These are phyloP conservation scores for Salarias fasciatus DNA, from an alignment of 2,797 vertebrate genomes.

Conservation along the genomic window DNA sequence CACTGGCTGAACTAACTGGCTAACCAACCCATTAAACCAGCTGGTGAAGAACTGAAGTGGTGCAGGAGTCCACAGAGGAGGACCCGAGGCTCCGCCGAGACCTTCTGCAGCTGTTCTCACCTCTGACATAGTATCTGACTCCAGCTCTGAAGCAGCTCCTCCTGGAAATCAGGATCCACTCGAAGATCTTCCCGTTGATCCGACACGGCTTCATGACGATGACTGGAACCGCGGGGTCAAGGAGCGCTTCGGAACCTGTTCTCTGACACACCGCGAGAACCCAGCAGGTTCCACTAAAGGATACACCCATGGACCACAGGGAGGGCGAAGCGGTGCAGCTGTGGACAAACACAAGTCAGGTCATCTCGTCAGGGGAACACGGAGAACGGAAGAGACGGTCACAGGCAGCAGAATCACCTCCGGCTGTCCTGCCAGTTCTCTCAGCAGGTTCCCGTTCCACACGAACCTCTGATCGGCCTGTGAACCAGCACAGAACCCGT, in stretches of 20 bases:
- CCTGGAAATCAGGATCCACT: slow-evolving; percentile 97
- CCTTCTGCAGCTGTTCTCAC: slow-evolving; percentile 68
- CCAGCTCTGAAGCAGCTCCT: slow-evolving; percentile 98
- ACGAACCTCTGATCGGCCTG: slow-evolving; percentile 98
- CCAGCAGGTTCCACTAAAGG: slow-evolving; percentile 60
- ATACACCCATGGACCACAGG: slow-evolving; percentile 87
- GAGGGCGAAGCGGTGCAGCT: slow-evolving; percentile 85
- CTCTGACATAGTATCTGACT: slow-evolving; percentile 97
- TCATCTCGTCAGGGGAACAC: no score
- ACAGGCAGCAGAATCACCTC: slow-evolving; percentile 83
- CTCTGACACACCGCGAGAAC: no score
- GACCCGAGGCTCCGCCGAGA: no score
- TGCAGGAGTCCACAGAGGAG: no score
- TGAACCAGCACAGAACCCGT: slow-evolving; percentile 17
- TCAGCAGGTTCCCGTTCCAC: slow-evolving; percentile 97
- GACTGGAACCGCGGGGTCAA: slow-evolving; percentile 81
- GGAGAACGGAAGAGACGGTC: background rate
- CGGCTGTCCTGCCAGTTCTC: slow-evolving; percentile 93
- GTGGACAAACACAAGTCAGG: no score
- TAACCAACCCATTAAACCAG: no score
- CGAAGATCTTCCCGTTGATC: slow-evolving; percentile 96
- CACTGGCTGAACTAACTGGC: no score
- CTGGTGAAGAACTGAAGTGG: no score
- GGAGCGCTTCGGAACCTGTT: slow-evolving; percentile 36
- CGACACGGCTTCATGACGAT: slow-evolving; percentile 94